A percentile compares a stretch with the other conserved stretches of the same genome.
These are phyloP conservation scores for Theropithecus gelada DNA, from an alignment of 2,113 vertebrate genomes.

Conservation along the genomic window DNA sequence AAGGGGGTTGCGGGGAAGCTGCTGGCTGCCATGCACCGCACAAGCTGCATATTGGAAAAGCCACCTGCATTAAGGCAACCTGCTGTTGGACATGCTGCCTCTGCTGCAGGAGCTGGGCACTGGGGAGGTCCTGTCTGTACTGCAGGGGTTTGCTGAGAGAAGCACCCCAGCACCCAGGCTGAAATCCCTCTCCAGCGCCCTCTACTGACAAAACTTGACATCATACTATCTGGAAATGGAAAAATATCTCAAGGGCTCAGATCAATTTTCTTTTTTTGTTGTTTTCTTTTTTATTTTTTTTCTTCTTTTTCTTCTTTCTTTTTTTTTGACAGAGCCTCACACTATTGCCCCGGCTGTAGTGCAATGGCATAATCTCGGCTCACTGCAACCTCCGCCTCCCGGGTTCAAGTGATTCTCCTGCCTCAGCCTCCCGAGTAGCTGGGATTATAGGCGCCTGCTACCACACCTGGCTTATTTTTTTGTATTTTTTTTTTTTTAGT, in stretches of 20 bases:
- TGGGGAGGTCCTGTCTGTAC: not conserved
- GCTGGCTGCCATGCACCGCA: not conserved
- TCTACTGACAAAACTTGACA: not conserved
- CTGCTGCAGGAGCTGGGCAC: not conserved
- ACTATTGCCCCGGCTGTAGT: too few relatives aligned
- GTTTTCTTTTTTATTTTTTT: too few relatives aligned
- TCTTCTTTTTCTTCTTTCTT: too few relatives aligned
- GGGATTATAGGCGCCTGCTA: too few relatives aligned
- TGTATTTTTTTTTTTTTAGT: too few relatives aligned
- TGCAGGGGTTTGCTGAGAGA: not conserved
- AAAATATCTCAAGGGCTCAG: not conserved
- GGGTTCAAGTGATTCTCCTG: too few relatives aligned
- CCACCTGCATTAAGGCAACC: not conserved
- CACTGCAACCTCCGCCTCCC: too few relatives aligned
- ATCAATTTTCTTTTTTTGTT: not conserved
- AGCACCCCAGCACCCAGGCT: not conserved
- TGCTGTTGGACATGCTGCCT: not conserved
- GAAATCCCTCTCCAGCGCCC: not conserved
- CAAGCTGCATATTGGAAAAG: not conserved
- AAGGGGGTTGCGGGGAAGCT: not conserved
- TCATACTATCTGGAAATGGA: not conserved
- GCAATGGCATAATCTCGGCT: too few relatives aligned
- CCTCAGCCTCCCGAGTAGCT: too few relatives aligned
- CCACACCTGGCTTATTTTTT: too few relatives aligned
- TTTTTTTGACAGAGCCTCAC: too few relatives aligned